Conservation (phyloP, 2,797 vertebrate genomes). For the Dendrocincla tyrannina region DNA sequence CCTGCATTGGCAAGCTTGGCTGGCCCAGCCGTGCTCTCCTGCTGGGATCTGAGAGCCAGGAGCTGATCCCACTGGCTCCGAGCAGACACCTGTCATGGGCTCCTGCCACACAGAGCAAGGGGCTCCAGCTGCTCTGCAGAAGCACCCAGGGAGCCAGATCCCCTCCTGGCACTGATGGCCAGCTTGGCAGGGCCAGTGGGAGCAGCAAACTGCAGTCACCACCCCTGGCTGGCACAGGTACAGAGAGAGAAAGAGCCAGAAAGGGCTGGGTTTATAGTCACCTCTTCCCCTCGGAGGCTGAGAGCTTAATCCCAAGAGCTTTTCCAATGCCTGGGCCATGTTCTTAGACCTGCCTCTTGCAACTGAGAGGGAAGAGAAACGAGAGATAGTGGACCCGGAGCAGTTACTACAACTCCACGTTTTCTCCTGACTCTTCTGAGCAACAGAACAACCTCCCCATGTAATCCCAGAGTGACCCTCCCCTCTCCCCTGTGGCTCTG, state of each 20-base stretch:
- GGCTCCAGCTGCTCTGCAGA: not conserved
- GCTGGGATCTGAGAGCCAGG: constrained; percentile 1
- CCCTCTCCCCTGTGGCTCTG: not conserved
- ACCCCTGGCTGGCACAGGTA: not conserved
- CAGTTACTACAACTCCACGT: not conserved
- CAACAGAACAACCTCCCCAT: not conserved
- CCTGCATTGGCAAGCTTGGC: not conserved
- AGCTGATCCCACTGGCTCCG: not conserved
- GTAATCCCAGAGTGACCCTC: not conserved
- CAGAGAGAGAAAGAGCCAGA: not conserved
- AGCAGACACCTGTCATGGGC: not conserved
- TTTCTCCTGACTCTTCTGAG: not conserved
- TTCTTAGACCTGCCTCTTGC: not conserved
- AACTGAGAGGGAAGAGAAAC: not conserved
- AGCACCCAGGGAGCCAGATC: not conserved
- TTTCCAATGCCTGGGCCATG: not conserved
- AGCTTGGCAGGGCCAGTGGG: not conserved
- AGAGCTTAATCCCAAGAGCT: not conserved
- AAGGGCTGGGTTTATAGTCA: not conserved
- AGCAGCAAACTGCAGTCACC: not conserved
- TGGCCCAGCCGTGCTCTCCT: not conserved
- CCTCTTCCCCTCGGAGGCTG: not conserved
- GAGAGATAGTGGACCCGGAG: not conserved
- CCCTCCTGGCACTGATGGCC: not conserved
- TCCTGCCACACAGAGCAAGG: not conserved